Conservation (phyloP, 35 echinoderm and acorn worm genomes). For the Acanthaster planci region DNA sequence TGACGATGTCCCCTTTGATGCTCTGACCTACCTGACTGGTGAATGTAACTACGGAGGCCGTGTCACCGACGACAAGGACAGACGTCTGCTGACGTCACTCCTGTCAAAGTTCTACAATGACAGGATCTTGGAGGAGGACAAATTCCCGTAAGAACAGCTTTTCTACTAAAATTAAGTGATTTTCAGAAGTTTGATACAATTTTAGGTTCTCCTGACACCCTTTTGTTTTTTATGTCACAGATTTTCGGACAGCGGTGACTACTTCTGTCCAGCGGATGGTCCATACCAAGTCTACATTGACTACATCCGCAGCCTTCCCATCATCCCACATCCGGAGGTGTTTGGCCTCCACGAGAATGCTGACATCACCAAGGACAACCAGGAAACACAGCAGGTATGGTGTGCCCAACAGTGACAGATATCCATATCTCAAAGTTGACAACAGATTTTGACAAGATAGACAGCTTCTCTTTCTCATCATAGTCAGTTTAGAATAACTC, state of each 20-base stretch:
- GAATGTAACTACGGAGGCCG: conserved; percentile 99
- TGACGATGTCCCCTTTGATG: conserved; percentile 89
- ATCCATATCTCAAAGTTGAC: too few relatives aligned
- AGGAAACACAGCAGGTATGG: conserved; percentile 88
- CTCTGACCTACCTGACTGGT: conserved; percentile 95
- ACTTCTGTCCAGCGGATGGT: conserved; percentile 79
- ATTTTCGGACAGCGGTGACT: conserved; percentile 89
- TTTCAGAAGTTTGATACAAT: too few relatives aligned
- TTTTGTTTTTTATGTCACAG: conserved; percentile 58
- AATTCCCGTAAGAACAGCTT: conserved; percentile 70
- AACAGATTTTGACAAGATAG: too few relatives aligned
- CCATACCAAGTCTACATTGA: conserved; percentile 84
- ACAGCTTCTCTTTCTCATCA: too few relatives aligned
- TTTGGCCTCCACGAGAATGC: conserved; percentile 98
- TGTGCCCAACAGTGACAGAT: too few relatives aligned
- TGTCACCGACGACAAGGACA: conserved; percentile 97
- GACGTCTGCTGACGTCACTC: conserved; percentile 88
- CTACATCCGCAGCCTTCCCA: conserved; percentile 80
- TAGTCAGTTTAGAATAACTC: too few relatives aligned
- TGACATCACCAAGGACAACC: conserved; percentile 99
- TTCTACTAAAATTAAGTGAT: too few relatives aligned
- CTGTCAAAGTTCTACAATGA: conserved; percentile 80
- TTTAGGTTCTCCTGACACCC: too few relatives aligned
- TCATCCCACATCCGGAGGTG: conserved; percentile 92
- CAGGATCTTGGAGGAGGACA: conserved; percentile 54